phyloP scores from a whole-genome alignment of 2,888 invertebrate species.

The Epinotia demarniana region DNA sequence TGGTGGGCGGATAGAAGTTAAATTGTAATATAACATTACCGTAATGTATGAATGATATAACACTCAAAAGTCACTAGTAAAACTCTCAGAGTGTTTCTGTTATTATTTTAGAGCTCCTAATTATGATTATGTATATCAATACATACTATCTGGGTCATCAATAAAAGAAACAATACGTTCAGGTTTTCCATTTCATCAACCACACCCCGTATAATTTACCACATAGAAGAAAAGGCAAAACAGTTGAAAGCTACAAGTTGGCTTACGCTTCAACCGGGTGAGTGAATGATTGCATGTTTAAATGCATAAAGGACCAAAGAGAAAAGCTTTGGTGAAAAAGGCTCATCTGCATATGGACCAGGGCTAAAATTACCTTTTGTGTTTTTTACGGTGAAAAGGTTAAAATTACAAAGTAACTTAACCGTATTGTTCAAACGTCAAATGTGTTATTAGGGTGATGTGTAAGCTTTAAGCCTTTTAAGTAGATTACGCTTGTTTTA shows the following conservation, averaged over 20 bases:
- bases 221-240: not conserved
- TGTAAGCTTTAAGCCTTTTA: not conserved
- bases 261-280: conserved; percentile 7
- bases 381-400: conserved; percentile 33
- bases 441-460: conserved; percentile 5
- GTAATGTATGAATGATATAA: too few relatives aligned
- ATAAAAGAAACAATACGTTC: too few relatives aligned
- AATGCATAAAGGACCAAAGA: conserved; percentile 35
- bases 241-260: not conserved
- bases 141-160: too few relatives aligned
- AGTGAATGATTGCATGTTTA: conserved; percentile 30
- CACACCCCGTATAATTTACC: not conserved
- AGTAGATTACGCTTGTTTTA: conserved; percentile 4
- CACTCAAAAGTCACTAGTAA: not conserved
- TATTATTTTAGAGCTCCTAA: too few relatives aligned
- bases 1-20: too few relatives aligned
- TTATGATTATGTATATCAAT: too few relatives aligned
- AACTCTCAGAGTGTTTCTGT: not conserved
- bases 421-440: conserved; percentile 24
- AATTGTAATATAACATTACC: too few relatives aligned
- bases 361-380: conserved; percentile 23
- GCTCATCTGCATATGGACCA: conserved; percentile 34
- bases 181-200: too few relatives aligned
- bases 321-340: conserved; percentile 34
- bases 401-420: conserved; percentile 26